Conservation (phyloP, 1,140 invertebrate species). For the Pogonus chalceus region DNA sequence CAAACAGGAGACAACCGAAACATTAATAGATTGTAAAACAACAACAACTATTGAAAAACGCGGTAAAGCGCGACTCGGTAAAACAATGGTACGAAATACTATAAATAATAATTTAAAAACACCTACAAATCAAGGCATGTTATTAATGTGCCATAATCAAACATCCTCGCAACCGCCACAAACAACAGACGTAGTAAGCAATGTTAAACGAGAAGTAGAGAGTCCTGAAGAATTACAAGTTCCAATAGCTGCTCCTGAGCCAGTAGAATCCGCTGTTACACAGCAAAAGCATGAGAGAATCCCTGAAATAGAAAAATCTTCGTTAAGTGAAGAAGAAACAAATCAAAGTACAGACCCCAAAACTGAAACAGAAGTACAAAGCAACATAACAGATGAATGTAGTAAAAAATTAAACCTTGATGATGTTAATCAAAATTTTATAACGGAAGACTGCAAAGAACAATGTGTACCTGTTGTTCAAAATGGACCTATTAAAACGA, state of each 20-base stretch:
- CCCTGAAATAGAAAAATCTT: background rate
- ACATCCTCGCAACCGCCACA: background rate
- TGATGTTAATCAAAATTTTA: background rate
- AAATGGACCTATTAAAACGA: too few relatives aligned
- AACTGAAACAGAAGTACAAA: background rate
- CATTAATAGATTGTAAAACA: background rate
- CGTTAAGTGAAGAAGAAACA: background rate
- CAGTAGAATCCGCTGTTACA: slow-evolving; percentile 15
- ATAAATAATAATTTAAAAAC: slow-evolving; percentile 34
- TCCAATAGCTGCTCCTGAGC: slow-evolving; percentile 23
- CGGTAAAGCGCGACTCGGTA: slow-evolving; percentile 53
- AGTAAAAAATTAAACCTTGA: background rate
- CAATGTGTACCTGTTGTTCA: too few relatives aligned
- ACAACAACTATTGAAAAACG: slow-evolving; percentile 24
- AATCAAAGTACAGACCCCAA: background rate
- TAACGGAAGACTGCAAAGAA: background rate
- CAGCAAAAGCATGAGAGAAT: slow-evolving; percentile 20
- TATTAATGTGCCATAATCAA: slow-evolving; percentile 32
- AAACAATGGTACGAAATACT: slow-evolving; percentile 52
- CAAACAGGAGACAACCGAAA: slow-evolving; percentile 3
- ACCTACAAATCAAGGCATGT: slow-evolving; percentile 27
- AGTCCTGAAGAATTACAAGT: slow-evolving; percentile 33
- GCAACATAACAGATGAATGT: background rate
- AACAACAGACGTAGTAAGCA: slow-evolving; percentile 6
- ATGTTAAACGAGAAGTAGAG: slow-evolving; percentile 32